These are phyloP conservation scores for Mantis religiosa DNA, from an alignment of 2,888 invertebrate species.

Conservation along the genomic window DNA sequence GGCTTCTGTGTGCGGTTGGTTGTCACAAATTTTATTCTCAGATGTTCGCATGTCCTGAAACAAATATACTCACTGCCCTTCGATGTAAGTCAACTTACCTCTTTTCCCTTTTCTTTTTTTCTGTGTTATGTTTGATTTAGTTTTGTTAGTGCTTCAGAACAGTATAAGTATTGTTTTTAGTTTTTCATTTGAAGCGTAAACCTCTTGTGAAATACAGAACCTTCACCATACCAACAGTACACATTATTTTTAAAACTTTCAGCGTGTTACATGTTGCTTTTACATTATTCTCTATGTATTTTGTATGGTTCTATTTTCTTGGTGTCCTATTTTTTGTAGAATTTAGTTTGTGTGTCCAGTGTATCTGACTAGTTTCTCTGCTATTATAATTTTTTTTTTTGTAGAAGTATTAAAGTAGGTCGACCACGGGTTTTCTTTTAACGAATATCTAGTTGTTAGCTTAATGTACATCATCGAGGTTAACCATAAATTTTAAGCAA, in stretches of 20 bases:
- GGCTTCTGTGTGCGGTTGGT: conserved; percentile 29
- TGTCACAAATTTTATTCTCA: conserved; percentile 22
- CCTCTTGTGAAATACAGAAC: background rate
- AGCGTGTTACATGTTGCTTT: conserved; percentile 17
- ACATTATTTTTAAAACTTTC: conserved; percentile 1
- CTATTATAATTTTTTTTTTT: background rate
- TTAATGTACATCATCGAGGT: background rate
- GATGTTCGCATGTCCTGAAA: conserved; percentile 17
- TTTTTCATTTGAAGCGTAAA: background rate
- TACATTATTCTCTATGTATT: conserved; percentile 4
- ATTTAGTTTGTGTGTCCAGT: conserved; percentile 16
- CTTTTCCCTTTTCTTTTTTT: background rate
- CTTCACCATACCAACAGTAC: conserved; percentile 1
- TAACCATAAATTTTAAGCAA: background rate
- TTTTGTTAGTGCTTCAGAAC: background rate
- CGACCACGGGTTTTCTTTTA: background rate
- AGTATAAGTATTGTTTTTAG: background rate
- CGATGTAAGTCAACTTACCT: conserved; percentile 6
- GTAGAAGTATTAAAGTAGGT: background rate
- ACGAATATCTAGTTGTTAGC: background rate
- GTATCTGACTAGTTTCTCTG: background rate
- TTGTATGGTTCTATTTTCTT: background rate
- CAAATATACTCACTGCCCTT: conserved; percentile 10
- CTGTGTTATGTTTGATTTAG: background rate
- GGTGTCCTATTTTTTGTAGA: conserved; percentile 11